A percentile compares a stretch with the other conserved stretches of the same genome.
Evolutionary conservation across 2,113 vertebrate species (phyloP).

Genomic region (Pteruthius melanotis): DNA sequence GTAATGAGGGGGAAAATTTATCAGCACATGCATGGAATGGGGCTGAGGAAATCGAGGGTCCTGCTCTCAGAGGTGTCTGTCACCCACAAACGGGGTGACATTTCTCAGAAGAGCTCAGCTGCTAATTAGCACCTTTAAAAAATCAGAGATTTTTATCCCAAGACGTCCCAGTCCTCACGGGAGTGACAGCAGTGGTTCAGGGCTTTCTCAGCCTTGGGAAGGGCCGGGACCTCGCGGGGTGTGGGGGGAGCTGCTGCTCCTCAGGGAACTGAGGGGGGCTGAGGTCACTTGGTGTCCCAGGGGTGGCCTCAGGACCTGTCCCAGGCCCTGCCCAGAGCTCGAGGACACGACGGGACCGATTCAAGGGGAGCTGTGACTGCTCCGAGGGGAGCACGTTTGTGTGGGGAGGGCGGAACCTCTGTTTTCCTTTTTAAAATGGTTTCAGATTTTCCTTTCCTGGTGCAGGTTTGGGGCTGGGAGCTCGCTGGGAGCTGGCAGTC

Average conservation of each 20-base stretch:
- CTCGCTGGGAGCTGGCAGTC: background rate
- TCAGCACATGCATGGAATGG: accelerated
- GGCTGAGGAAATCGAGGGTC: background rate
- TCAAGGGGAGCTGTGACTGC: background rate
- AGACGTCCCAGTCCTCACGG: background rate
- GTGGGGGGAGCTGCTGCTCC: background rate
- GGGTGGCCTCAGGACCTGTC: background rate
- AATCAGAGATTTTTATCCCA: background rate
- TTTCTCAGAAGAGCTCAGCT: background rate
- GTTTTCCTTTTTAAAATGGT: too few species aligned
- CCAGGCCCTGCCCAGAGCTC: too few species aligned
- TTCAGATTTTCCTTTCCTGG: too few species aligned
- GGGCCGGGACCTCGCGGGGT: background rate
- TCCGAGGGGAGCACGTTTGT: accelerated
- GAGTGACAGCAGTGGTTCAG: accelerated
- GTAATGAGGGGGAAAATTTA: background rate
- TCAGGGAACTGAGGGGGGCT: background rate
- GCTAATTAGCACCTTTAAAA: background rate
- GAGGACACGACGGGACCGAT: too few species aligned
- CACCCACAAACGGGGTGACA: background rate
- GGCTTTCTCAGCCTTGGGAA: background rate
- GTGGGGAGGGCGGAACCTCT: background rate
- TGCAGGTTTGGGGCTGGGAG: too few species aligned
- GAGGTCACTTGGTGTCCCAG: background rate
- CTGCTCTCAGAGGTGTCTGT: background rate